phyloP scores from a whole-genome alignment of 1,140 invertebrate species.

The Centruroides sculpturatus region DNA sequence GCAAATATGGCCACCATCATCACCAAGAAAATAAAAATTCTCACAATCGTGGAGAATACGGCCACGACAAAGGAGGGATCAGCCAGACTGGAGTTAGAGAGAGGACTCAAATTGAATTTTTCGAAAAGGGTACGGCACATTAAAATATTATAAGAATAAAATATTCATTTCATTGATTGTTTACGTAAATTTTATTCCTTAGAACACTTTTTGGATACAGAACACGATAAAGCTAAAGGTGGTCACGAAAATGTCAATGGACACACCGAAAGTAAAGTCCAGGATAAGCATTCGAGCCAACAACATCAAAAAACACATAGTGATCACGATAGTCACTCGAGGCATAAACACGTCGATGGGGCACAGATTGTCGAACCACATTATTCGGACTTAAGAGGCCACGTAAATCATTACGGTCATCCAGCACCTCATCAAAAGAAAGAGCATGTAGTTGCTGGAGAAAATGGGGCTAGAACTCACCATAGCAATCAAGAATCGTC shows the following conservation, averaged over 20 bases:
- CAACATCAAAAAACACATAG: conserved; percentile 3
- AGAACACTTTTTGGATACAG: conserved; percentile 17
- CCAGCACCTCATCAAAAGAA: background rate
- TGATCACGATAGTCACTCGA: background rate
- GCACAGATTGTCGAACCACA: background rate
- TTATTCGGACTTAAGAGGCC: background rate
- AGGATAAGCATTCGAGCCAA: conserved; percentile 6
- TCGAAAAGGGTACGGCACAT: conserved; percentile 5
- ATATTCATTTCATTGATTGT: background rate
- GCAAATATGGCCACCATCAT: conserved; percentile 9
- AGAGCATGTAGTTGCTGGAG: background rate
- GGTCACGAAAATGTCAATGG: conserved; percentile 6
- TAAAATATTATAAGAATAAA: background rate
- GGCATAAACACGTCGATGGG: background rate
- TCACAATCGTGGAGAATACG: conserved; percentile 5
- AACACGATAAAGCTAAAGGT: conserved; percentile 13
- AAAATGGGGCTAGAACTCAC: background rate
- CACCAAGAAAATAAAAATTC: conserved; percentile 7
- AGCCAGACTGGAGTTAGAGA: conserved; percentile 6
- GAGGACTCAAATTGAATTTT: conserved; percentile 12
- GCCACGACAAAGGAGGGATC: conserved; percentile 10
- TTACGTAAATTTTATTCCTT: no score
- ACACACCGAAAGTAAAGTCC: conserved; percentile 7
- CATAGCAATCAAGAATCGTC: background rate
- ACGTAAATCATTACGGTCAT: background rate